These are phyloP conservation scores for Gymnarchus niloticus DNA, from an alignment of 2,113 vertebrate genomes.

Conservation along the genomic window DNA sequence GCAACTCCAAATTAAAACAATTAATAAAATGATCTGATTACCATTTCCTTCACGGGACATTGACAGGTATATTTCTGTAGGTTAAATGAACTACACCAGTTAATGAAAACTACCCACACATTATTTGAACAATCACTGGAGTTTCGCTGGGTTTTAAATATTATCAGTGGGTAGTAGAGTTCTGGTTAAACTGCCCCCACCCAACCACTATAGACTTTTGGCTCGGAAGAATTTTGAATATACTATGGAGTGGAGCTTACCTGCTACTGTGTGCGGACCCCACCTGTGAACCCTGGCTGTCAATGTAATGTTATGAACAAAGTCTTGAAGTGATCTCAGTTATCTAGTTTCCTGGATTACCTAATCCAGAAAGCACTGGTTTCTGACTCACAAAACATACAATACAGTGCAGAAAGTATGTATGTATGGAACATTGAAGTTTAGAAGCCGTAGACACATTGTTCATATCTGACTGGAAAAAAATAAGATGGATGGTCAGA, in stretches of 20 bases:
- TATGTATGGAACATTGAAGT: neutral
- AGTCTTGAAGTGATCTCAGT: neutral
- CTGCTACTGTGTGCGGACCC: no score
- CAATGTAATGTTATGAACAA: no score
- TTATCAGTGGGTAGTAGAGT: no score
- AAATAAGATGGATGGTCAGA: neutral
- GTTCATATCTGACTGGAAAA: neutral
- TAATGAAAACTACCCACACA: neutral
- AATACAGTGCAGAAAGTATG: neutral
- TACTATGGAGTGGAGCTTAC: no score
- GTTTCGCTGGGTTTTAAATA: no score
- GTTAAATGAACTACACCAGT: neutral
- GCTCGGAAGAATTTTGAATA: no score
- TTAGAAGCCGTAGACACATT: neutral
- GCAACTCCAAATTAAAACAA: neutral
- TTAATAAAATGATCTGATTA: neutral
- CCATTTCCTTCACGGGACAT: neutral
- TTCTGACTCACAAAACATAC: neutral
- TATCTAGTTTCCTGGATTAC: neutral
- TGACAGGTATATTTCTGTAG: neutral
- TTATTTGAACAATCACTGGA: no score
- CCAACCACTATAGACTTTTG: no score
- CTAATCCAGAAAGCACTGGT: neutral
- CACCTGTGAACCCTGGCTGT: neutral
- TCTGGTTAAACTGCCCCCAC: no score